Evolutionary conservation across 2,797 vertebrate genomes (phyloP).

Genomic region (Siniperca obscura): DNA sequence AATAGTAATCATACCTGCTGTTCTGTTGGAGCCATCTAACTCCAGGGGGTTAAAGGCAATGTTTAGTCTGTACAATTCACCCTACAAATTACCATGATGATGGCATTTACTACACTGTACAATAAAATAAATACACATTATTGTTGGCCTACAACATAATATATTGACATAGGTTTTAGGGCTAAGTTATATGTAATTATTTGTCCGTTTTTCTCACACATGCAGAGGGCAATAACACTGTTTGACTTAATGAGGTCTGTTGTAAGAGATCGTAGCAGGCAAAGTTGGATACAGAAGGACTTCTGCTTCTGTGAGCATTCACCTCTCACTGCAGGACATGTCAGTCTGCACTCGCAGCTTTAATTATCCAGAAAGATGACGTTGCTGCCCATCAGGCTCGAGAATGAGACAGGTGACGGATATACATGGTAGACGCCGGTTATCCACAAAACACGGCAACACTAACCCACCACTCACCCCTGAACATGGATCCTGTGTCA

Average conservation of each 20-base stretch:
- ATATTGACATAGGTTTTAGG: background rate
- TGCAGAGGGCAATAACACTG: background rate
- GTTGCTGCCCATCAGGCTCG: slow-evolving; percentile 46
- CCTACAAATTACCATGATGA: slow-evolving; percentile 35
- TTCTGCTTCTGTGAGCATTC: slow-evolving; percentile 64
- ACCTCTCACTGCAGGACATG: slow-evolving; percentile 57
- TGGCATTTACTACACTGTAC: slow-evolving; percentile 38
- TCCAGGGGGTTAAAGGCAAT: slow-evolving; percentile 46
- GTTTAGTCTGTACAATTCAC: slow-evolving; percentile 30
- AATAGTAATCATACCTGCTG: slow-evolving; percentile 64
- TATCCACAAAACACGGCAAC: slow-evolving; percentile 40
- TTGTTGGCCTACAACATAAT: slow-evolving; percentile 1
- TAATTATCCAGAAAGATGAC: slow-evolving; percentile 68
- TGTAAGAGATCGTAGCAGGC: slow-evolving; percentile 17
- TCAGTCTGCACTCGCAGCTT: slow-evolving; percentile 47
- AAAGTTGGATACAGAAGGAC: slow-evolving; percentile 46
- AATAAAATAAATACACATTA: slow-evolving; percentile 30
- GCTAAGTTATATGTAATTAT: background rate
- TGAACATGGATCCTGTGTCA: slow-evolving; percentile 45
- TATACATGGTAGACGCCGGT: slow-evolving; percentile 31
- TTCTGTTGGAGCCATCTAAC: slow-evolving; percentile 40
- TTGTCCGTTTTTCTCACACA: background rate
- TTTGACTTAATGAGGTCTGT: slow-evolving; percentile 7
- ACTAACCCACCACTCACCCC: slow-evolving; percentile 27
- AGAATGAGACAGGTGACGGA: slow-evolving; percentile 48